Evolutionary conservation across 2,797 vertebrate species (phyloP).

Genomic region (Myotis findleyi): DNA sequence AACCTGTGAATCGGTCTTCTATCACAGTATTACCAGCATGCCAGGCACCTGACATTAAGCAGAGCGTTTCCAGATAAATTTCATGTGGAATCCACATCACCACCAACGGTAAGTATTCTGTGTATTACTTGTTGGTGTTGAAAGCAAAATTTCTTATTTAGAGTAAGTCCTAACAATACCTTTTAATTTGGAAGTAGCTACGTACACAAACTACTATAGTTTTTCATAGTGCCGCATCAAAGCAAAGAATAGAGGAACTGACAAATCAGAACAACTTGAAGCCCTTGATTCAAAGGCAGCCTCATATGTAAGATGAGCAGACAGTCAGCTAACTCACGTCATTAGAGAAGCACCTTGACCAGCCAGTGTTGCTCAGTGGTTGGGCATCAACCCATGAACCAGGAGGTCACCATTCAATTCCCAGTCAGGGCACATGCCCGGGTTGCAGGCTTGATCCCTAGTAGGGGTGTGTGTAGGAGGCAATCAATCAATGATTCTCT

Average conservation of each 20-base stretch:
- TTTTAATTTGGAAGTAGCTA: background rate
- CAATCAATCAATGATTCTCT: no score
- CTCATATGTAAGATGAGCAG: background rate
- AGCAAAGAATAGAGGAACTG: background rate
- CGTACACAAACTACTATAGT: background rate
- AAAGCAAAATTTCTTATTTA: constrained; percentile 13
- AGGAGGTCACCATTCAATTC: no score
- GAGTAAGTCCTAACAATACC: background rate
- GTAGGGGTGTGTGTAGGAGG: no score
- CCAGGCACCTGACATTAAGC: constrained; percentile 94
- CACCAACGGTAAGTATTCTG: constrained; percentile 88
- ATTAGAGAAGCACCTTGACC: background rate
- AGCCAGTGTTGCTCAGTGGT: no score
- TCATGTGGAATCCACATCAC: constrained; percentile 89
- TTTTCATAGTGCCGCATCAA: background rate
- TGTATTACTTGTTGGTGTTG: background rate
- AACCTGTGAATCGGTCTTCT: constrained; percentile 18
- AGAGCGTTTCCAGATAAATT: constrained; percentile 95
- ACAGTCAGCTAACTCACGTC: background rate
- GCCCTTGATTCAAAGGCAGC: background rate
- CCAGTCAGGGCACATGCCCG: no score
- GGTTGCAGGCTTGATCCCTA: no score
- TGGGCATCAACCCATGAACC: no score
- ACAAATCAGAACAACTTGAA: background rate
- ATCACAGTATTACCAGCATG: constrained; percentile 94